Conservation (phyloP, 1,140 invertebrate species). For the Papilio dardanus region DNA sequence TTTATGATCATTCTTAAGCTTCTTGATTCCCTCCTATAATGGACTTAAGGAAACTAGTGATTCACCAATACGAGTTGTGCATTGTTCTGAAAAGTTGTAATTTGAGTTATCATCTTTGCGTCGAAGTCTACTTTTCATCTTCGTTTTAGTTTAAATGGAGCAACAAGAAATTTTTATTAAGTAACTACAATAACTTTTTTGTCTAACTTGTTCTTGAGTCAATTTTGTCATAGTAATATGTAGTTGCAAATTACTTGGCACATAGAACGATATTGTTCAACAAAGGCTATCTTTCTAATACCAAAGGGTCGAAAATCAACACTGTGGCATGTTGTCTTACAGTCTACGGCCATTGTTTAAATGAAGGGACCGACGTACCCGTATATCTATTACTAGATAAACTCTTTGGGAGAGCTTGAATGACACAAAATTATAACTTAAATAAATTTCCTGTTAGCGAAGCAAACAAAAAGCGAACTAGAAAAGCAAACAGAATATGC, state of each 20-base stretch:
- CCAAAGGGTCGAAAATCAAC: conserved; percentile 61
- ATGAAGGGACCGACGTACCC: conserved; percentile 47
- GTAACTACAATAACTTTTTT: neutral
- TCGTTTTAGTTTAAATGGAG: neutral
- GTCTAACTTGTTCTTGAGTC: neutral
- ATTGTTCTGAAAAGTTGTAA: no score
- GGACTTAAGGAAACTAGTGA: no score
- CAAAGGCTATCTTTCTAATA: neutral
- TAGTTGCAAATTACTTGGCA: neutral
- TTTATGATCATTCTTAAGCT: neutral
- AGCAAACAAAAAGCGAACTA: conserved; percentile 72
- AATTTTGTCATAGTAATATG: neutral
- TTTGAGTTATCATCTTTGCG: no score
- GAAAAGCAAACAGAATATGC: conserved; percentile 67
- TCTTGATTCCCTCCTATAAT: no score
- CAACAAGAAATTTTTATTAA: neutral
- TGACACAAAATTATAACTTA: conserved; percentile 80
- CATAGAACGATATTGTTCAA: conserved; percentile 19
- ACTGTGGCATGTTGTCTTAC: conserved; percentile 55
- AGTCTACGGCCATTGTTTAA: conserved; percentile 42
- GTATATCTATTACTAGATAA: conserved; percentile 65
- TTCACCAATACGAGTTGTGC: no score
- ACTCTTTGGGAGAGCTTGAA: conserved; percentile 66
- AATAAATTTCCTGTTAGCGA: conserved; percentile 79
- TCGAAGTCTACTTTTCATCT: neutral